Percentiles rank a stretch among this genome's conserved stretches.
Evolutionary conservation across 2,113 vertebrate genomes (phyloP).

Genomic region (Hippopotamus amphibius): DNA sequence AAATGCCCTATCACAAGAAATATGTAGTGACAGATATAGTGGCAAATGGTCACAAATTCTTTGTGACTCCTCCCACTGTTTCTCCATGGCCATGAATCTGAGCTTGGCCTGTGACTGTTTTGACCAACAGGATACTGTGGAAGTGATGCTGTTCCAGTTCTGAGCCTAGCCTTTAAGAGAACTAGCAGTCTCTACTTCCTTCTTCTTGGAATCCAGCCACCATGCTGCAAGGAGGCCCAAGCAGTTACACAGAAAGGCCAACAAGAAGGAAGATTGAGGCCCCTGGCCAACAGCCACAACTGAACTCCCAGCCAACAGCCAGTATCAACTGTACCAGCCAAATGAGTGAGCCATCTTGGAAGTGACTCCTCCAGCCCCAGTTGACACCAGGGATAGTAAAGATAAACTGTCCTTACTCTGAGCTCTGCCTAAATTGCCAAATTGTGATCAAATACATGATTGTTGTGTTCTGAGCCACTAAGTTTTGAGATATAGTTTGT

Average conservation of each 20-base stretch:
- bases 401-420: background rate
- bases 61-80: background rate
- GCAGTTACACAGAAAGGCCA: background rate
- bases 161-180: background rate
- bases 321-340: no score
- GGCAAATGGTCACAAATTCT: background rate
- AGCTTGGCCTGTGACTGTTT: background rate
- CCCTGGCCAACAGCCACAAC: no score
- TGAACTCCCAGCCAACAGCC: background rate
- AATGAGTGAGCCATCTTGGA: background rate
- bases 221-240: background rate
- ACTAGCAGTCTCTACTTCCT: background rate
- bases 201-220: background rate
- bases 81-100: background rate
- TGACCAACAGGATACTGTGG: background rate
- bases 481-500: background rate
- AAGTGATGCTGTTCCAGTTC: background rate
- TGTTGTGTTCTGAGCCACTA: background rate
- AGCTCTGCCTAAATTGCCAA: background rate
- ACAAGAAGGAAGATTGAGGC: background rate
- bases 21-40: background rate
- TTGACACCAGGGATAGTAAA: background rate
- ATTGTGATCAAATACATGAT: background rate
- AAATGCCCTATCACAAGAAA: constrained; percentile 15
- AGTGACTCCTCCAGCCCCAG: background rate